Evolutionary conservation across 2,797 vertebrate genomes (phyloP).

Genomic region (Mormyrops attenuatus): DNA sequence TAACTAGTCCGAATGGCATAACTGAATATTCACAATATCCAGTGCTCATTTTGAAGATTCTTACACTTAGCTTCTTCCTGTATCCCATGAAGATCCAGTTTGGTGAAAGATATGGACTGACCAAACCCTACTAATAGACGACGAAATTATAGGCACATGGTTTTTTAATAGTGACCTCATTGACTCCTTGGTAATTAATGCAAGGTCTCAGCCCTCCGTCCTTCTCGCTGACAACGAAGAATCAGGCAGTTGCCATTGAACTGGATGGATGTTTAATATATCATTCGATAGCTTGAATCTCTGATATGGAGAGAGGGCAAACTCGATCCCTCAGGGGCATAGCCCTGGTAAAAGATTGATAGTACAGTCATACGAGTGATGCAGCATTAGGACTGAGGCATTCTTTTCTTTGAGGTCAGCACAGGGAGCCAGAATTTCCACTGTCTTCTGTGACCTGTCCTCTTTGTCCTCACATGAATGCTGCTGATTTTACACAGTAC

Average conservation of each 20-base stretch:
- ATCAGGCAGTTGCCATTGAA: background rate
- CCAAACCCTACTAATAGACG: background rate
- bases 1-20: background rate
- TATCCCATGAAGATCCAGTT: background rate
- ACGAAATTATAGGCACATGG: background rate
- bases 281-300: background rate
- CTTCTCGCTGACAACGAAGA: background rate
- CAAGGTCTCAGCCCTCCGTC: background rate
- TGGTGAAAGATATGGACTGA: background rate
- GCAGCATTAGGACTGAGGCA: background rate
- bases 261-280: background rate
- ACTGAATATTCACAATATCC: background rate
- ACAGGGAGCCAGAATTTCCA: background rate
- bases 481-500: background rate
- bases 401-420: background rate
- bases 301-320: background rate
- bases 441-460: background rate
- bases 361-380: background rate
- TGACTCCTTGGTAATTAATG: background rate
- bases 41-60: background rate
- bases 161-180: background rate
- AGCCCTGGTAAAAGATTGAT: slow-evolving; percentile 1
- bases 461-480: background rate
- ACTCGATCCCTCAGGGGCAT: background rate
- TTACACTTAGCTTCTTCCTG: background rate